phyloP scores from a whole-genome alignment of 2,888 invertebrate species.

The Erannis defoliaria region DNA sequence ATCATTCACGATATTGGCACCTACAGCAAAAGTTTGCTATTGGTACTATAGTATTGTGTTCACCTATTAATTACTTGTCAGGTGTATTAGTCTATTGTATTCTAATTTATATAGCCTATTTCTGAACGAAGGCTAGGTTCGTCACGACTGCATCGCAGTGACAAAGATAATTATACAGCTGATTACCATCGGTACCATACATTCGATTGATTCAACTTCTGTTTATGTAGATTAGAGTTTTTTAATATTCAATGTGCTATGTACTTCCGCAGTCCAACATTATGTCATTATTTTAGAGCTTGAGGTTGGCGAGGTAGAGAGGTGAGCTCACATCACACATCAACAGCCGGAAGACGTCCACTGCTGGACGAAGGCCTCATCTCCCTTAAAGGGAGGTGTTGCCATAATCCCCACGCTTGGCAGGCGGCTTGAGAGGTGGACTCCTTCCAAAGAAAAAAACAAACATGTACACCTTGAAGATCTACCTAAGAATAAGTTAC shows the following conservation, averaged over 20 bases:
- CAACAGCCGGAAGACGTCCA: no score
- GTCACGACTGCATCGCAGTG: constrained; percentile 73
- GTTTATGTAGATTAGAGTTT: constrained; percentile 26
- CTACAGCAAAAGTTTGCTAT: constrained; percentile 28
- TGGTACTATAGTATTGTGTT: constrained; percentile 51
- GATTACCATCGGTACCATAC: constrained; percentile 32
- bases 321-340: background rate
- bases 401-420: no score
- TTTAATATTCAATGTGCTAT: constrained; percentile 1
- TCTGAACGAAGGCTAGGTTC: constrained; percentile 73
- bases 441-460: constrained; percentile 3
- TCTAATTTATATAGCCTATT: constrained; percentile 77
- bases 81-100: constrained; percentile 78
- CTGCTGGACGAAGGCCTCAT: no score
- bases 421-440: no score
- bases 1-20: constrained; percentile 36
- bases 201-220: constrained; percentile 33
- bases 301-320: background rate
- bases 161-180: constrained; percentile 58
- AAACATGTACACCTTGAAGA: constrained; percentile 11
- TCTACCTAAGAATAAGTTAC: background rate
- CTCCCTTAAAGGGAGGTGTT: no score
- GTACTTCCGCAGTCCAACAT: constrained; percentile 27
- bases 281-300: constrained; percentile 11
- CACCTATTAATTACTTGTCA: constrained; percentile 74